A percentile compares a stretch with the other conserved stretches of the same genome.
phyloP scores from a whole-genome alignment of 2,888 invertebrate genomes.

The Rhogogaster chlorosoma region DNA sequence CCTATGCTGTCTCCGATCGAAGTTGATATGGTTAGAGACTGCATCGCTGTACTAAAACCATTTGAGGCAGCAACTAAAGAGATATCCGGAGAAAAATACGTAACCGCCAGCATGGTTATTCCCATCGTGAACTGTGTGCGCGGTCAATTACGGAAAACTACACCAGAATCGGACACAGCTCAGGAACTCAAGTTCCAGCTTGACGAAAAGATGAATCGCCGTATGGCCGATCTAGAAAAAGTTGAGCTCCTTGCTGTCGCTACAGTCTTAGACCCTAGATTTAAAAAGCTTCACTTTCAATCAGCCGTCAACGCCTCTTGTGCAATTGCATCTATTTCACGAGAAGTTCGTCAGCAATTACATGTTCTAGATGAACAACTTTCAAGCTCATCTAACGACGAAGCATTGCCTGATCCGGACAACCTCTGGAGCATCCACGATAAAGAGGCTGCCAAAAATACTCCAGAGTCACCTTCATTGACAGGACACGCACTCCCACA shows the following conservation, averaged over 20 bases:
- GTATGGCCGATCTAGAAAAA: constrained; percentile 22
- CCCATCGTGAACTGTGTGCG: constrained; percentile 3
- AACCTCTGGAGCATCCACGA: not conserved
- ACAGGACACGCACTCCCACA: constrained; percentile 3
- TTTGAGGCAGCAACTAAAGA: constrained; percentile 39
- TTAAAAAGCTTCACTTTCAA: constrained; percentile 26
- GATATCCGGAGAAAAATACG: constrained; percentile 23
- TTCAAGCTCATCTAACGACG: not conserved
- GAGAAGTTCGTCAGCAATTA: not conserved
- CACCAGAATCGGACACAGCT: constrained; percentile 8
- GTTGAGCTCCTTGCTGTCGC: not conserved
- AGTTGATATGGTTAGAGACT: constrained; percentile 35
- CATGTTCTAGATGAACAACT: not conserved
- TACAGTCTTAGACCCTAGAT: constrained; percentile 4
- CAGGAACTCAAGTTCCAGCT: not conserved
- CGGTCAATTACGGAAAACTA: not conserved
- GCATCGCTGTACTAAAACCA: constrained; percentile 34
- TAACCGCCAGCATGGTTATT: constrained; percentile 27
- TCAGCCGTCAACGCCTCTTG: not conserved
- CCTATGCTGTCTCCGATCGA: constrained; percentile 34
- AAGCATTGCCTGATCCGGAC: not conserved
- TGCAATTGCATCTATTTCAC: not conserved
- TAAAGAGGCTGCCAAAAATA: not conserved
- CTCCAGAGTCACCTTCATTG: not conserved
- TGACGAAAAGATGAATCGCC: constrained; percentile 8